A percentile compares a stretch with the other conserved stretches of the same genome.
These are phyloP conservation scores for Clivina fossor DNA, from an alignment of 2,888 invertebrate species.

Conservation along the genomic window DNA sequence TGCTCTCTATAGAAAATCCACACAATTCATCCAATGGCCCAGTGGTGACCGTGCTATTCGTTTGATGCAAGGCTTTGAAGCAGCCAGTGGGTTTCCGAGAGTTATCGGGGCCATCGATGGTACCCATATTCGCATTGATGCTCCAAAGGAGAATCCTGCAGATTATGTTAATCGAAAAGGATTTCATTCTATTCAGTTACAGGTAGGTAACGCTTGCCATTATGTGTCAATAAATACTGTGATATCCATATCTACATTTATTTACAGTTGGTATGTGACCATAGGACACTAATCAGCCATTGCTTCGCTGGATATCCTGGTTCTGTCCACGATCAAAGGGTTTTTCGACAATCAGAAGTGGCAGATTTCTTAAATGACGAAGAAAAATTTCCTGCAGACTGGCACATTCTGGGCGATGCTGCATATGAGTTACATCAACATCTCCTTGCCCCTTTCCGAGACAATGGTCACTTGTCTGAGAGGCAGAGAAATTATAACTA, in stretches of 20 bases:
- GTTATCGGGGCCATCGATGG: conserved; percentile 39
- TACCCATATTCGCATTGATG: conserved; percentile 36
- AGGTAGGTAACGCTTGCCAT: conserved; percentile 24
- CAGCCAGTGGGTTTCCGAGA: conserved; percentile 35
- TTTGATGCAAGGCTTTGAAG: conserved; percentile 29
- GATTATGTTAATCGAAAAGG: conserved; percentile 36
- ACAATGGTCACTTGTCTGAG: conserved; percentile 22
- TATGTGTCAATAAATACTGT: neutral
- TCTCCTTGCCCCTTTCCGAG: conserved; percentile 26
- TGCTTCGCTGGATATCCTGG: conserved; percentile 39
- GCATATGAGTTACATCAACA: conserved; percentile 30
- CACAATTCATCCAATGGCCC: conserved; percentile 40
- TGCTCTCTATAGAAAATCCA: conserved; percentile 31
- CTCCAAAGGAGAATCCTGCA: conserved; percentile 30
- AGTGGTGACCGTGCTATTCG: conserved; percentile 23
- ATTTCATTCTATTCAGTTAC: conserved; percentile 36
- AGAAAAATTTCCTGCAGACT: conserved; percentile 31
- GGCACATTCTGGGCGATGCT: conserved; percentile 35
- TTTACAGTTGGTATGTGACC: conserved; percentile 41
- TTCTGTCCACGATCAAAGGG: conserved; percentile 39
- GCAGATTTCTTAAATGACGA: conserved; percentile 30
- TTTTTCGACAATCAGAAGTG: conserved; percentile 37
- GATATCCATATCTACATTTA: conserved; percentile 17
- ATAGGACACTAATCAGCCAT: conserved; percentile 36
- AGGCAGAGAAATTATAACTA: conserved; percentile 5